Base-by-base conservation (phyloP, 2,113 vertebrate genomes). In the Hypocryptadius cinnamomeus region DNA sequence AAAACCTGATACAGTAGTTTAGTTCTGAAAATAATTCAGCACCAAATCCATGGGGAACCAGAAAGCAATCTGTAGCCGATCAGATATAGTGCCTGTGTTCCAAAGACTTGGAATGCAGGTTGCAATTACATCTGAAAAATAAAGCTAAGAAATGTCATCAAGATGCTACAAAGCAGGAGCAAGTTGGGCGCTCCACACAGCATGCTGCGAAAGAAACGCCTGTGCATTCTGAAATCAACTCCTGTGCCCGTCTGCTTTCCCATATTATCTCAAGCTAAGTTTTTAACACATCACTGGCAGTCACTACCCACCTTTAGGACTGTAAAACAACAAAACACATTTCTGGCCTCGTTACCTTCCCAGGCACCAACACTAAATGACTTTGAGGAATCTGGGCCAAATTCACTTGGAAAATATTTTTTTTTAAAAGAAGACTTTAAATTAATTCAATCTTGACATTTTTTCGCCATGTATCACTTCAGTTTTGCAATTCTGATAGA, bases 21-120 rank as follows among this genome's bases (percentile, higher is more conserved):
- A 68, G 42, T 61, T 53, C 80, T 78, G 78, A 89, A 84, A 94
- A 78, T 57, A 89, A 89, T 86, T 89, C 90, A 94, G 73, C 37
- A 57, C 28, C 15, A 89, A 89, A 70, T 65, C 69, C 69, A 61
- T 0, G 11, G 60, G 54, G 64, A 86, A 77, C n/a, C 8, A 69
- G 51, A 79, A 86, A 80, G 47, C 51, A 79, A 65, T 57, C 64
- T 53, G 35, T 10, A 66, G 60, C n/a, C 80, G 42, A 91, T 45
- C 65, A 81, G 65, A 78, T 35, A 45, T 0, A 48, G 6, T 20
- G 47, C 7, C 47, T n/a, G 4, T 27, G 51, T 25, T 84, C 45
- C 64, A 44, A 78, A 89, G 68, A 17, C 77, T 28, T 48, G 50
- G 60, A 81, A 70, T 14, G 31, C 77, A 44, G 15, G 45, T 23